A percentile compares a stretch with the other conserved stretches of the same genome.
These are phyloP conservation scores for Dysdera silvatica DNA, from an alignment of 1,140 invertebrate species.

Conservation along the genomic window DNA sequence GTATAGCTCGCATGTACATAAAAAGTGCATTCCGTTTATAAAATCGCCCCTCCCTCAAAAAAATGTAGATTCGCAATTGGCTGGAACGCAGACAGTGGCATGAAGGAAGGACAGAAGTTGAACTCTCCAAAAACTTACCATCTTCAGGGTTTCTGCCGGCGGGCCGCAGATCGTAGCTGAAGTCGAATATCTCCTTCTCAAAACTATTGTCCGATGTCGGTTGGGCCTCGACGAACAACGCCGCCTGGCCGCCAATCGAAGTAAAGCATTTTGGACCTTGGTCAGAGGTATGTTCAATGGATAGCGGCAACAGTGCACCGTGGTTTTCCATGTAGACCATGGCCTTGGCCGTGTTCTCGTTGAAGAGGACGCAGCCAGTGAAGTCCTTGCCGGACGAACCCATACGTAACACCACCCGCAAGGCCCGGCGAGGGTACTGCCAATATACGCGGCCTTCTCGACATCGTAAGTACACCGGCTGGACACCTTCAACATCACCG, in stretches of 20 bases:
- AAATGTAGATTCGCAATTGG: no score
- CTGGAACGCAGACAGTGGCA: no score
- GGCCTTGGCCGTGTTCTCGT: slow-evolving; percentile 44
- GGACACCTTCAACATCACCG: slow-evolving; percentile 49
- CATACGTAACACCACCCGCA: slow-evolving; percentile 56
- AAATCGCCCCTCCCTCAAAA: no score
- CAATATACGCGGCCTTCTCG: slow-evolving; percentile 59
- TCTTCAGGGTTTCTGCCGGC: slow-evolving; percentile 52
- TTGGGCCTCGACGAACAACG: slow-evolving; percentile 61
- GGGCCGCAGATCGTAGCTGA: slow-evolving; percentile 60
- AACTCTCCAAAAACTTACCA: no score
- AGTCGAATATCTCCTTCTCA: slow-evolving; percentile 49
- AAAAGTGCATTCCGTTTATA: no score
- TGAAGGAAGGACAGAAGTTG: no score
- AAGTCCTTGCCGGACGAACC: slow-evolving; percentile 50
- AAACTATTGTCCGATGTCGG: slow-evolving; percentile 42
- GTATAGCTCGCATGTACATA: no score
- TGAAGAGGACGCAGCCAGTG: slow-evolving; percentile 58
- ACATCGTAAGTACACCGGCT: slow-evolving; percentile 67
- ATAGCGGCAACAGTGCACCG: slow-evolving; percentile 43
- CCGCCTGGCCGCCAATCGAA: slow-evolving; percentile 57
- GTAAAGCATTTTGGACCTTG: slow-evolving; percentile 52
- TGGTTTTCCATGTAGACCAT: slow-evolving; percentile 59
- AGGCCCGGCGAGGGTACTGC: slow-evolving; percentile 63
- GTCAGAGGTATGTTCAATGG: slow-evolving; percentile 26